A percentile compares a stretch with the other conserved stretches of the same genome.
phyloP scores from a whole-genome alignment of 2,888 invertebrate genomes.

The Pocota personata region DNA sequence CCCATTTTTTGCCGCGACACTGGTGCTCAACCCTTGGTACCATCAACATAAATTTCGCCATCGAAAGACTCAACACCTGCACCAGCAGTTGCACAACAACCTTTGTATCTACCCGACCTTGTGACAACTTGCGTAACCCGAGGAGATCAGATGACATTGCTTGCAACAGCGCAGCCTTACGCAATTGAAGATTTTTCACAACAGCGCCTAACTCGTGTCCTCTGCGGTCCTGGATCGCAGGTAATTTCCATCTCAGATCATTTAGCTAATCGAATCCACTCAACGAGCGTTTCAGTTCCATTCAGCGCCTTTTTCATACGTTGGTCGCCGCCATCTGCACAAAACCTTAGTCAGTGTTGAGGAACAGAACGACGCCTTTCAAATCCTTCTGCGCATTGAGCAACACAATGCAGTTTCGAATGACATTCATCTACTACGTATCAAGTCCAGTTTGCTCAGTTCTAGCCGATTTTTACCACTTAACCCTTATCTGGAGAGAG shows the following conservation, averaged over 20 bases:
- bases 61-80: neutral
- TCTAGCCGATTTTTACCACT: neutral
- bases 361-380: no score
- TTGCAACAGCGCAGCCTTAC: conserved; percentile 24
- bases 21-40: no score
- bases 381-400: no score
- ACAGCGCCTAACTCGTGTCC: no score
- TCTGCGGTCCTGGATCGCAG: no score
- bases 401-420: no score
- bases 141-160: neutral
- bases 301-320: conserved; percentile 5
- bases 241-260: conserved; percentile 37
- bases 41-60: neutral
- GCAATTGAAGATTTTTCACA: neutral
- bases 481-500: conserved; percentile 3
- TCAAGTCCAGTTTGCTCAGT: no score
- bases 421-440: no score
- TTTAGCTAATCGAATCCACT: neutral
- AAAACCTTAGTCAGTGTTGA: no score
- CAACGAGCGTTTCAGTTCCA: no score
- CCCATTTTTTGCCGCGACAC: neutral
- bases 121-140: no score
- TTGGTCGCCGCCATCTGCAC: conserved; percentile 26
- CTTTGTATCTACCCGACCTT: neutral
- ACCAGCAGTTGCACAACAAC: neutral